These are phyloP conservation scores for Epizoanthus scotinus DNA, from an alignment of 92 coral and sea anemone species.

Conservation along the genomic window DNA sequence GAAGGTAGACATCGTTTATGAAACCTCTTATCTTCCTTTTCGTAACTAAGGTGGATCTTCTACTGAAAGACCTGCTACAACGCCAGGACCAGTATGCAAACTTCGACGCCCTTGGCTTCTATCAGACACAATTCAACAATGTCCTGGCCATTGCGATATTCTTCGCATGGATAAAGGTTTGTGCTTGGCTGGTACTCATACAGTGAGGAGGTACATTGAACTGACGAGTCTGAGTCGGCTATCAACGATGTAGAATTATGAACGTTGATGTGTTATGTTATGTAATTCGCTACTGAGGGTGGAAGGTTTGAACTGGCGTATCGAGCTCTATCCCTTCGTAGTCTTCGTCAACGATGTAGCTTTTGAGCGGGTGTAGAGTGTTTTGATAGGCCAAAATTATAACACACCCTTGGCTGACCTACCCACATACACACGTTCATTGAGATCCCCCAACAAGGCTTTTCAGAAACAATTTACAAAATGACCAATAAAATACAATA, in stretches of 20 bases:
- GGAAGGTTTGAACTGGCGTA: too few species aligned
- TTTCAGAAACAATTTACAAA: too few species aligned
- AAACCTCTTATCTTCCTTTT: background rate
- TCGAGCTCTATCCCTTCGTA: too few species aligned
- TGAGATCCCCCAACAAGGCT: too few species aligned
- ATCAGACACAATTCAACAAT: slow-evolving; percentile 98
- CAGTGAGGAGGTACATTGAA: background rate
- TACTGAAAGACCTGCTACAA: slow-evolving; percentile 66
- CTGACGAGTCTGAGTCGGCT: background rate
- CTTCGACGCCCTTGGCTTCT: slow-evolving; percentile 94
- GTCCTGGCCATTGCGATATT: slow-evolving; percentile 96
- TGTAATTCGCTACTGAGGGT: background rate
- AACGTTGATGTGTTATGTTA: background rate
- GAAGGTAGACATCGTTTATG: too few species aligned
- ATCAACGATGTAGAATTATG: background rate
- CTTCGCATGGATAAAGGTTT: slow-evolving; percentile 99
- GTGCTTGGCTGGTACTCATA: background rate
- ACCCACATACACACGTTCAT: too few species aligned
- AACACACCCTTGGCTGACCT: too few species aligned
- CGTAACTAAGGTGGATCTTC: slow-evolving; percentile 45
- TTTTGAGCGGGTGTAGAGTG: too few species aligned
- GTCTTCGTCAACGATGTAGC: too few species aligned
- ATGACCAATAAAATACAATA: too few species aligned
- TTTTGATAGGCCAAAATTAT: too few species aligned
- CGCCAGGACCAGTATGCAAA: slow-evolving; percentile 89